These are phyloP conservation scores for Oenanthe melanoleuca DNA, from an alignment of 2,113 vertebrate genomes.

Conservation along the genomic window DNA sequence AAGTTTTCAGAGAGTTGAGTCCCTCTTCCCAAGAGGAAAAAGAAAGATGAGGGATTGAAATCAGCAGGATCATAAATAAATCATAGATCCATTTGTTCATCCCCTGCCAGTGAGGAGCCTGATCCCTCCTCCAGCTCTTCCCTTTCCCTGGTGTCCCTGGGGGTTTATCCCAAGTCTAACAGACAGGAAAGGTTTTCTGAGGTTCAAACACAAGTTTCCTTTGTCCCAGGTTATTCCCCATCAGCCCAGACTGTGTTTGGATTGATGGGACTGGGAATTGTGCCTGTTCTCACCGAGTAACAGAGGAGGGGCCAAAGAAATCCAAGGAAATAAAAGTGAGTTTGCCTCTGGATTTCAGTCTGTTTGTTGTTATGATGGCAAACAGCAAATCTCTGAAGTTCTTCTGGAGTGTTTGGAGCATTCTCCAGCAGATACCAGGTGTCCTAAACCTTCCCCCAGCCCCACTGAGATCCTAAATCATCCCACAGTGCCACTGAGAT, in stretches of 20 bases:
- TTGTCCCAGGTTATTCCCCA: not conserved
- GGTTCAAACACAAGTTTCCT: not conserved
- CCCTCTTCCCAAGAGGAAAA: not conserved
- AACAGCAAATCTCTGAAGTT: not conserved
- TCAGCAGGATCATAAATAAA: not conserved
- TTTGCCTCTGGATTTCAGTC: not conserved
- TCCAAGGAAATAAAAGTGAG: not conserved
- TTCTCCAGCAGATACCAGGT: not conserved
- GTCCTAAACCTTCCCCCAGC: not conserved
- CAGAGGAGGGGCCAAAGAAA: not conserved
- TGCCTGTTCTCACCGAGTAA: not conserved
- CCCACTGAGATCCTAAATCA: not conserved
- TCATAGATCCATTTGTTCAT: not conserved
- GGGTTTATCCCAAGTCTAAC: not conserved
- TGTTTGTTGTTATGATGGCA: not conserved
- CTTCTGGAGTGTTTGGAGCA: not conserved
- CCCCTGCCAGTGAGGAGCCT: not conserved
- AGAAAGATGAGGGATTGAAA: not conserved
- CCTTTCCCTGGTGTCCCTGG: not conserved
- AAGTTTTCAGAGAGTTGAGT: not conserved
- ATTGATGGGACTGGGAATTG: not conserved
- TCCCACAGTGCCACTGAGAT: no score
- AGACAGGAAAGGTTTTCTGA: not conserved
- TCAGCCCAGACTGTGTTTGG: not conserved
- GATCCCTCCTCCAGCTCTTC: not conserved